A percentile compares a stretch with the other conserved stretches of the same genome.
Conservation (phyloP, 2,888 invertebrate species). For the Drosophila atripex region DNA sequence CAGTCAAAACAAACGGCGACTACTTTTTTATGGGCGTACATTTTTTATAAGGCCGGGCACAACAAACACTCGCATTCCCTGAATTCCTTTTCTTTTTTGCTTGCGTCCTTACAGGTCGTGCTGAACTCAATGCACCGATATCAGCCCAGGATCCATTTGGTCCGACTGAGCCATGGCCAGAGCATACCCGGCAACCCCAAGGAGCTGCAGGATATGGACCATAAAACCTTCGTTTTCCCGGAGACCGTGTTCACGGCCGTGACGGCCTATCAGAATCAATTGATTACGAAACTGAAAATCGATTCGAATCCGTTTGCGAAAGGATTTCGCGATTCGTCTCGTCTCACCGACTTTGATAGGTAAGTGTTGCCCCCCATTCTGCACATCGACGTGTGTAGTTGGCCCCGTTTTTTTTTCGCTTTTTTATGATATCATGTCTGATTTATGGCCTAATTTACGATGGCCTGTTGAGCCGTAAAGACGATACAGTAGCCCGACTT, state of each 20-base stretch:
- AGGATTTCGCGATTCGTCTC: constrained; percentile 98
- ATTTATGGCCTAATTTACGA: constrained; percentile 73
- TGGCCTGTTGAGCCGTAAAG: constrained; percentile 39
- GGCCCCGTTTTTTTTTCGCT: constrained; percentile 34
- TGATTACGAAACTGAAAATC: constrained; percentile 99
- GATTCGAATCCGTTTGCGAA: constrained; percentile 99
- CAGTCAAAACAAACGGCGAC: constrained; percentile 74
- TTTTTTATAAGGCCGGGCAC: constrained; percentile 62
- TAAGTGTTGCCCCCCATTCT: constrained; percentile 81
- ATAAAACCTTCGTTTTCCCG: constrained; percentile 97
- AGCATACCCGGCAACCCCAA: constrained; percentile 89
- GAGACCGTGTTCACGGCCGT: constrained; percentile 99
- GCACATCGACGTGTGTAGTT: constrained; percentile 10
- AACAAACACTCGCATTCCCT: constrained; percentile 24
- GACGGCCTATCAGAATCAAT: constrained; percentile 99
- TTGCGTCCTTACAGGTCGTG: constrained; percentile 90
- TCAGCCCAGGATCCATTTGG: constrained; percentile 98
- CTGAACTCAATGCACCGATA: constrained; percentile 99
- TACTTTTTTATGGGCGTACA: constrained; percentile 69
- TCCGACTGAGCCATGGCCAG: constrained; percentile 93
- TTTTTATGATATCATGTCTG: constrained; percentile 69
- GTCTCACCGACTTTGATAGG: constrained; percentile 97
- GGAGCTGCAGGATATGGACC: constrained; percentile 96
- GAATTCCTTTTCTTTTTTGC: constrained; percentile 1
- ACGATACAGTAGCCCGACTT: constrained; percentile 60